Evolutionary conservation across 2,113 vertebrate species (phyloP).

Genomic region (Pedetes capensis): DNA sequence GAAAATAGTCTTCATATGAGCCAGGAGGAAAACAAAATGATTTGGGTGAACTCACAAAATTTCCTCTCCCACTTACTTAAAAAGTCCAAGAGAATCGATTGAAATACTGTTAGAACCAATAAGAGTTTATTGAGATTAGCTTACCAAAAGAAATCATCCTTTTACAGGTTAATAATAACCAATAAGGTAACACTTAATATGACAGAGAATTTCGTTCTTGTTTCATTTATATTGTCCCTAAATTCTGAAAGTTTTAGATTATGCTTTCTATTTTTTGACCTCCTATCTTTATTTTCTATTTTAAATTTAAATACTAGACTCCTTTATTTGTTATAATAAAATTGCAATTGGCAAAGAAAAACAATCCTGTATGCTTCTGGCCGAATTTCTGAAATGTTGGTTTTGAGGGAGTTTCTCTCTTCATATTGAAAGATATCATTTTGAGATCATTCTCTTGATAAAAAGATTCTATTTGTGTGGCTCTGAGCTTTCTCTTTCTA

Average conservation of each 20-base stretch:
- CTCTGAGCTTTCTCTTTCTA: not conserved
- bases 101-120: not conserved
- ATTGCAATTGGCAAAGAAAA: not conserved
- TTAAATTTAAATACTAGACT: slow-evolving; percentile 11
- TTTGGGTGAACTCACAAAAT: not conserved
- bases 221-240: not conserved
- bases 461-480: slow-evolving; percentile 28
- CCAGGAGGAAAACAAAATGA: not conserved
- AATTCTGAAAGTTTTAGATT: not conserved
- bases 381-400: slow-evolving; percentile 5
- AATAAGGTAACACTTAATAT: not conserved
- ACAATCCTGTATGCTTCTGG: not conserved
- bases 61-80: not conserved
- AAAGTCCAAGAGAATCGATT: not conserved
- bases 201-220: not conserved
- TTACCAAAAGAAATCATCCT: not conserved
- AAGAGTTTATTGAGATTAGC: not conserved
- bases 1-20: not conserved
- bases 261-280: not conserved
- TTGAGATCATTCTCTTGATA: slow-evolving; percentile 34
- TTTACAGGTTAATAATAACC: not conserved
- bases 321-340: slow-evolving; percentile 46
- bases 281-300: slow-evolving; percentile 30
- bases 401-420: not conserved
- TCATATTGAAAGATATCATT: not conserved